Evolutionary conservation across 2,888 invertebrate species (phyloP).

Genomic region (Amblyjoppa proteus): DNA sequence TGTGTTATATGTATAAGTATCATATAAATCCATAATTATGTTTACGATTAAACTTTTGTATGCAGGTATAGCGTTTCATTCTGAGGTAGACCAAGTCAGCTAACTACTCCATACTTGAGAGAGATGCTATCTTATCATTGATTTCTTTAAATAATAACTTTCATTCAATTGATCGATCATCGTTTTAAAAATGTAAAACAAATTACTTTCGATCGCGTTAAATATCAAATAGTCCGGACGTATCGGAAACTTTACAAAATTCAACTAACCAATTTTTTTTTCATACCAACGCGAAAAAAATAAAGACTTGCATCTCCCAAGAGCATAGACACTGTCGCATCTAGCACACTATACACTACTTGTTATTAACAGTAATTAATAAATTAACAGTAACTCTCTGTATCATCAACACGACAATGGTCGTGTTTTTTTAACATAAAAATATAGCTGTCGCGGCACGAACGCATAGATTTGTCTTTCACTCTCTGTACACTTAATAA

Average conservation of each 20-base stretch:
- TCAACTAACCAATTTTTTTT: slow-evolving; percentile 13
- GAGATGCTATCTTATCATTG: slow-evolving; percentile 46
- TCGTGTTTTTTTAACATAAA: slow-evolving; percentile 66
- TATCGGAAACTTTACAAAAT: slow-evolving; percentile 51
- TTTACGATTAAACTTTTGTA: slow-evolving; percentile 74
- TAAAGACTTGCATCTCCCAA: slow-evolving; percentile 71
- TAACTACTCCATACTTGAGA: slow-evolving; percentile 72
- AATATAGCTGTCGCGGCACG: slow-evolving; percentile 72
- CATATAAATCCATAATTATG: slow-evolving; percentile 73
- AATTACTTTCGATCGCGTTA: neutral
- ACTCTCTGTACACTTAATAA: slow-evolving; percentile 73
- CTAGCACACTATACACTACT: slow-evolving; percentile 72
- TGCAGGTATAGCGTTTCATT: slow-evolving; percentile 81
- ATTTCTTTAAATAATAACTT: slow-evolving; percentile 40
- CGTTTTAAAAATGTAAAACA: slow-evolving; percentile 46
- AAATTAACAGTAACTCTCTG: slow-evolving; percentile 76
- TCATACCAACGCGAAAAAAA: slow-evolving; percentile 1
- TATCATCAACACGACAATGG: too few species aligned
- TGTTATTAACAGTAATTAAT: slow-evolving; percentile 75
- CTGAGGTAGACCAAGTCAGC: slow-evolving; percentile 82
- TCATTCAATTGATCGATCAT: slow-evolving; percentile 41
- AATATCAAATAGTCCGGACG: slow-evolving; percentile 36
- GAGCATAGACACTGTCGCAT: slow-evolving; percentile 73
- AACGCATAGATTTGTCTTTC: slow-evolving; percentile 71
- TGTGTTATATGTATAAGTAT: slow-evolving; percentile 60